Conservation (phyloP, 2,888 invertebrate species). For the Tachystola acroxantha region DNA sequence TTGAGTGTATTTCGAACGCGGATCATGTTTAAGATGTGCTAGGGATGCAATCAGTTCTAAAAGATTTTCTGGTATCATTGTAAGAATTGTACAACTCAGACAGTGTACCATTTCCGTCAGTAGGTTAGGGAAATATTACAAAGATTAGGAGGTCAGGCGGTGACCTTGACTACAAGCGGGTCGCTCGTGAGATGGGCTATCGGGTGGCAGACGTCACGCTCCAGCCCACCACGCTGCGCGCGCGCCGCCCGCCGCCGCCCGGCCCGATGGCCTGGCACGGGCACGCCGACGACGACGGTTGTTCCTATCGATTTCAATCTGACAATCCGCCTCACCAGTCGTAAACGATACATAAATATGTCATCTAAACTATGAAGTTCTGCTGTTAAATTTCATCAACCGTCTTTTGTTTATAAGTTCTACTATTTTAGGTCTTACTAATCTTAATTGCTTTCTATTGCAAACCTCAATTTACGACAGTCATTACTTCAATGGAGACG, state of each 20-base stretch:
- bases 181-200: conserved; percentile 76
- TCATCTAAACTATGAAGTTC: neutral
- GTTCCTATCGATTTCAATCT: conserved; percentile 10
- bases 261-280: conserved; percentile 12
- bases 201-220: conserved; percentile 75
- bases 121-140: conserved; percentile 48
- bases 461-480: too few species aligned
- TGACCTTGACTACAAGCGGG: conserved; percentile 73
- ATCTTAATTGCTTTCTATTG: too few species aligned
- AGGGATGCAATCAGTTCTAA: too few species aligned
- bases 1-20: neutral
- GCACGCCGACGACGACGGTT: conserved; percentile 2
- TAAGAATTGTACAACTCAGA: too few species aligned
- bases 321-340: conserved; percentile 5
- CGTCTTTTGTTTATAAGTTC: too few species aligned
- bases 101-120: conserved; percentile 33
- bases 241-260: conserved; percentile 15
- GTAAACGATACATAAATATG: neutral
- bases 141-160: conserved; percentile 67
- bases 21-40: too few species aligned
- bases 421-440: too few species aligned
- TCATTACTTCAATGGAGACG: too few species aligned
- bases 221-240: conserved; percentile 37
- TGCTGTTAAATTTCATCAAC: too few species aligned
- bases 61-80: too few species aligned